Evolutionary conservation across 1,140 invertebrate species (phyloP).

Genomic region (Apis laboriosa): DNA sequence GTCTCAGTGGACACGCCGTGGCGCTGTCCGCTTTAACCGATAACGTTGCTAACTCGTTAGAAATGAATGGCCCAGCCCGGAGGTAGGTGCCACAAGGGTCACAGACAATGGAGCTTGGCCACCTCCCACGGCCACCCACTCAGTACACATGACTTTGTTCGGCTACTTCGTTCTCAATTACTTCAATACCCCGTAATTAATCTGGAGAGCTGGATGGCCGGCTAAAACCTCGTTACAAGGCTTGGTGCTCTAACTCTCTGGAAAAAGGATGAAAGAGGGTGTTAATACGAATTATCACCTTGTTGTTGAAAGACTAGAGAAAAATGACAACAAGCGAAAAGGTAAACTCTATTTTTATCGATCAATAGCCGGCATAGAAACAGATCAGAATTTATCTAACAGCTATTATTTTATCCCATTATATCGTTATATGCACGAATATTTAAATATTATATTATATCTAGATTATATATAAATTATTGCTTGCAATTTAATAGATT

Average conservation of each 20-base stretch:
- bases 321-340: background rate
- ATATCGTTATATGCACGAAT: too few relatives aligned
- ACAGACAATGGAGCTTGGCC: slow-evolving; percentile 46
- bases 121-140: background rate
- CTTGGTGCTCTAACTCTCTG: background rate
- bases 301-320: background rate
- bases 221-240: slow-evolving; percentile 44
- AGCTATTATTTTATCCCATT: too few relatives aligned
- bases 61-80: slow-evolving; percentile 60
- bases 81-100: slow-evolving; percentile 38
- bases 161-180: slow-evolving; percentile 57
- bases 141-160: slow-evolving; percentile 39
- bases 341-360: too few relatives aligned
- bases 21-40: slow-evolving; percentile 66
- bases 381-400: too few relatives aligned
- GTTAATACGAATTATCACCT: slow-evolving; percentile 4
- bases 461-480: too few relatives aligned
- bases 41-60: slow-evolving; percentile 76
- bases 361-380: too few relatives aligned
- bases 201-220: slow-evolving; percentile 56
- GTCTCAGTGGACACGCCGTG: slow-evolving; percentile 70
- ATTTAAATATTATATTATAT: too few relatives aligned
- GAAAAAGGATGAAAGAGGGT: background rate
- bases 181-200: slow-evolving; percentile 64
- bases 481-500: too few relatives aligned